Conservation (phyloP, 2,797 vertebrate genomes). For the Hemibagrus guttatus region DNA sequence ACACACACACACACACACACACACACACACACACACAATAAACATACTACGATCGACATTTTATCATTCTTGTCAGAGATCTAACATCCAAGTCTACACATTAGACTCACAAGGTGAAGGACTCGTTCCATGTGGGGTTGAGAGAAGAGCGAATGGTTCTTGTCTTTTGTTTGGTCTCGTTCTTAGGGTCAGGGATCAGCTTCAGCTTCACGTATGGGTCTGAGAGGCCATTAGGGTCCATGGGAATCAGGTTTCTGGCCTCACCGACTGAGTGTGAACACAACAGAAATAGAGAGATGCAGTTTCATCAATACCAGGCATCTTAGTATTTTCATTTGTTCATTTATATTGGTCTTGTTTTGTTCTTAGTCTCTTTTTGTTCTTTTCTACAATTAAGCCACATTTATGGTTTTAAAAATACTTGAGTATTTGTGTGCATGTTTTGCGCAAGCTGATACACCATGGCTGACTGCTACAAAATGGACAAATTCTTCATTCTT, state of each 20-base stretch:
- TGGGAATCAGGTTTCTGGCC: constrained; percentile 95
- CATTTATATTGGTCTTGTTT: not conserved
- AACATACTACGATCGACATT: not conserved
- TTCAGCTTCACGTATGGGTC: constrained; percentile 98
- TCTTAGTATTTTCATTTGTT: not conserved
- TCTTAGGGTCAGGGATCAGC: constrained; percentile 96
- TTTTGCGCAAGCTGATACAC: not conserved
- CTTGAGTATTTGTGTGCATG: not conserved
- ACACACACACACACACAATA: constrained; percentile 32
- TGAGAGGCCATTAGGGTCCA: constrained; percentile 96
- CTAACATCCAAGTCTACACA: not conserved
- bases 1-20: constrained; percentile 36
- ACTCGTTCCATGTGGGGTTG: constrained; percentile 95
- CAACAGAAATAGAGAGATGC: constrained; percentile 36
- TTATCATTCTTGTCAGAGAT: not conserved
- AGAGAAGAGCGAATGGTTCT: constrained; percentile 95
- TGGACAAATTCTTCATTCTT: not conserved
- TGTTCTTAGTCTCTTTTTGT: not conserved
- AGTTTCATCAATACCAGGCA: not conserved
- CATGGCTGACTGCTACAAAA: not conserved
- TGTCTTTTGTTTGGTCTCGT: constrained; percentile 97
- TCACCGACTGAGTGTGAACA: constrained; percentile 82
- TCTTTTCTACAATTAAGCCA: not conserved
- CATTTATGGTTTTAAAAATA: not conserved
- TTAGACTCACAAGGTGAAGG: constrained; percentile 91